A percentile compares a stretch with the other conserved stretches of the same genome.
phyloP scores from a whole-genome alignment of 2,113 vertebrate genomes.

The Erpornis zantholeuca region DNA sequence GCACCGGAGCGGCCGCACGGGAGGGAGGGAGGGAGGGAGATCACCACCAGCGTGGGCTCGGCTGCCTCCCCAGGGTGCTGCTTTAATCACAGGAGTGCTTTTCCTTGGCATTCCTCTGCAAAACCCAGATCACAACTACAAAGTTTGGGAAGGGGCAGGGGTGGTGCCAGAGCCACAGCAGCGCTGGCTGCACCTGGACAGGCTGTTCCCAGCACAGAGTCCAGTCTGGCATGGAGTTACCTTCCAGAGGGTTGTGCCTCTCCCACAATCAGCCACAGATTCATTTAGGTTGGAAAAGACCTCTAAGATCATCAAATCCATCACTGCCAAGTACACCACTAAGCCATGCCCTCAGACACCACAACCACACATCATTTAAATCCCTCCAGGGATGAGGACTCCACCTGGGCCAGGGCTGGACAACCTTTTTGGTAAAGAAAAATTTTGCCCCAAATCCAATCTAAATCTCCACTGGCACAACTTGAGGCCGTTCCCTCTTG shows the following conservation, averaged over 20 bases:
- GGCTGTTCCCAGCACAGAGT: accelerated
- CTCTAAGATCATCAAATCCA: neutral
- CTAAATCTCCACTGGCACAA: neutral
- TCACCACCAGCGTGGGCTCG: accelerated
- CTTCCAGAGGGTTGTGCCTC: neutral
- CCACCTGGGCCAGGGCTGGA: neutral
- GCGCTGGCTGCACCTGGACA: neutral
- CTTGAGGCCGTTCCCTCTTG: neutral
- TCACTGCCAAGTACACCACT: neutral
- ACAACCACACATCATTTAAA: neutral
- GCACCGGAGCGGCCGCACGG: accelerated
- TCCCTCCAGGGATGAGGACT: neutral
- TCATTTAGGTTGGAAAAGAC: neutral
- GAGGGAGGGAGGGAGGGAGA: neutral
- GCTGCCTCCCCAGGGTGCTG: neutral
- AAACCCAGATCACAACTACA: accelerated
- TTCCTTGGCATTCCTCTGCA: neutral
- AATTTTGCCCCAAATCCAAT: neutral
- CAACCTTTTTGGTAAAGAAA: neutral
- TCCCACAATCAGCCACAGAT: neutral
- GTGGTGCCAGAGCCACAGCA: accelerated
- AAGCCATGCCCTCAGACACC: neutral
- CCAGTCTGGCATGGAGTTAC: neutral
- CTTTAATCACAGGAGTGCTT: neutral
- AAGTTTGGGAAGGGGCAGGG: neutral